Conservation (phyloP, 2,113 vertebrate species). For the Corvus moneduloides region DNA sequence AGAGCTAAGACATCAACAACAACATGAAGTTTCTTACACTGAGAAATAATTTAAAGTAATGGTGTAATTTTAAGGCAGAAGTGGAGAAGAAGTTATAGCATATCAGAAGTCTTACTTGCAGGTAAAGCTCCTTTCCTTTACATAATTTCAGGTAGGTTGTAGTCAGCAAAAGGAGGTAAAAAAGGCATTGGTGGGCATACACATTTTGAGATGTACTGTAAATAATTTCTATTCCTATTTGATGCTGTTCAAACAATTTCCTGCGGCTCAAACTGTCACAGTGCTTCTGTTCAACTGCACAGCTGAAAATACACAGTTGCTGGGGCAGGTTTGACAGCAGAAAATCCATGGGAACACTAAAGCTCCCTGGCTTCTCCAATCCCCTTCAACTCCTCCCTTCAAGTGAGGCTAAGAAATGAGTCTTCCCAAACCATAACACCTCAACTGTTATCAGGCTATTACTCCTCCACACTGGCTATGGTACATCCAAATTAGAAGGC, state of each 20-base stretch:
- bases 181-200: not conserved
- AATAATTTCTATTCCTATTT: not conserved
- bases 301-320: not conserved
- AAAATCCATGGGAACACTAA: not conserved
- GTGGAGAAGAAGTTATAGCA: not conserved
- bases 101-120: not conserved
- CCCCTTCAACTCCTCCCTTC: not conserved
- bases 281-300: not conserved
- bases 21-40: not conserved
- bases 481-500: not conserved
- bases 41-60: not conserved
- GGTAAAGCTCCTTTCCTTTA: not conserved
- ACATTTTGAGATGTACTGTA: not conserved
- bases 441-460: not conserved
- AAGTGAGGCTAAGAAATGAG: not conserved
- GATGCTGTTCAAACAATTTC: not conserved
- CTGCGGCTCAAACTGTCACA: not conserved
- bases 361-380: not conserved
- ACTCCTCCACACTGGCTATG: not conserved
- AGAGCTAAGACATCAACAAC: not conserved
- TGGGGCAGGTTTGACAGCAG: not conserved
- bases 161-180: not conserved
- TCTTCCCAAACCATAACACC: not conserved
- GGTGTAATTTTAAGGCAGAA: not conserved
- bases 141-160: not conserved